phyloP scores from a whole-genome alignment of 1,140 invertebrate species.

The Procambarus virginalis region DNA sequence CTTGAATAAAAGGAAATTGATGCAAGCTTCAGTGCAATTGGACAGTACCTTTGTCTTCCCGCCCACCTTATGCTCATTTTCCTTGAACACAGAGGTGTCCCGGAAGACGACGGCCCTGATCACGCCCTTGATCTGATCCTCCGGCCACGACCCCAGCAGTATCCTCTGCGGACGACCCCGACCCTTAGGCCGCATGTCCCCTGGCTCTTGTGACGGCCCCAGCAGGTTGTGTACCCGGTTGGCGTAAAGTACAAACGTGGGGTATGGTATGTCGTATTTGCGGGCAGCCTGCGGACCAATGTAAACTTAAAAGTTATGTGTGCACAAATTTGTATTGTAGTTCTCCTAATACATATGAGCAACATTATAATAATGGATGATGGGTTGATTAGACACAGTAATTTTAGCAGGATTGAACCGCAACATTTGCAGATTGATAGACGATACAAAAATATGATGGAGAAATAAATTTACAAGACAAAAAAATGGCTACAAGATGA shows the following conservation, averaged over 20 bases:
- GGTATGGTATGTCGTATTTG: conserved; percentile 95
- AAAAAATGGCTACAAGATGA: too few relatives aligned
- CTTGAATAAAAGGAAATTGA: neutral
- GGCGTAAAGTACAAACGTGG: conserved; percentile 94
- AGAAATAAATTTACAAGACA: too few relatives aligned
- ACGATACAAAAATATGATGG: too few relatives aligned
- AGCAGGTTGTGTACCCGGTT: conserved; percentile 95
- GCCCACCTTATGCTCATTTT: conserved; percentile 67
- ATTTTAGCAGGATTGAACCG: too few relatives aligned
- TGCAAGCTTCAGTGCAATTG: neutral
- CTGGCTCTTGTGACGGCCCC: conserved; percentile 81
- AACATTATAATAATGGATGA: too few relatives aligned
- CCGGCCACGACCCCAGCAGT: conserved; percentile 91
- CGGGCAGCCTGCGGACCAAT: conserved; percentile 86
- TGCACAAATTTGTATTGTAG: too few relatives aligned
- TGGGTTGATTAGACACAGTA: too few relatives aligned
- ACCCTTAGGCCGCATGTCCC: conserved; percentile 91
- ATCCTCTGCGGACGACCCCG: conserved; percentile 91
- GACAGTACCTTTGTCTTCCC: conserved; percentile 51
- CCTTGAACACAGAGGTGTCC: conserved; percentile 78
- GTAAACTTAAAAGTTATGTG: neutral
- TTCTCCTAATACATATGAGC: too few relatives aligned
- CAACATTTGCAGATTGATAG: too few relatives aligned
- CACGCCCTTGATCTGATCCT: conserved; percentile 92
- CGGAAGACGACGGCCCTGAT: conserved; percentile 93